These are phyloP conservation scores for Athalia rosae DNA, from an alignment of 2,888 invertebrate genomes.

Conservation along the genomic window DNA sequence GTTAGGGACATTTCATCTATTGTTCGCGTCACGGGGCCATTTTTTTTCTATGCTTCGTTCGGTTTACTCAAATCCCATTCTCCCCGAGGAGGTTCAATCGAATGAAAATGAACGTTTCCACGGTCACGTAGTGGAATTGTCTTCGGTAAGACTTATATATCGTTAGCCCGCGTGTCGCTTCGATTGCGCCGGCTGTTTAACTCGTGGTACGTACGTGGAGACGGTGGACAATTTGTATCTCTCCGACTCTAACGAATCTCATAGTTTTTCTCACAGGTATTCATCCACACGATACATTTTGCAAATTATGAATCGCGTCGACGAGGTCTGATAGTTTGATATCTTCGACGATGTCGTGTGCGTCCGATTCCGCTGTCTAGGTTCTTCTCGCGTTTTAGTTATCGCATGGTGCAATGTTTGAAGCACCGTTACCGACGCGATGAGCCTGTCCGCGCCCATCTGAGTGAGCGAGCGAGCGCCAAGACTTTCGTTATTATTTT, in stretches of 20 bases:
- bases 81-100: constrained; percentile 3
- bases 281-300: too few species aligned
- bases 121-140: constrained; percentile 31
- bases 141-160: constrained; percentile 9
- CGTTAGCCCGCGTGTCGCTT: constrained; percentile 22
- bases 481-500: constrained; percentile 31
- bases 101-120: constrained; percentile 38
- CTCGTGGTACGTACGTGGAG: neutral
- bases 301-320: too few species aligned
- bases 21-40: constrained; percentile 17
- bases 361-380: too few species aligned
- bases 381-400: constrained; percentile 46
- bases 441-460: constrained; percentile 43
- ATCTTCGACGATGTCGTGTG: too few species aligned
- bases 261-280: too few species aligned
- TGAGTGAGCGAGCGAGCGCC: too few species aligned
- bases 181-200: neutral
- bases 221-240: neutral
- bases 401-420: constrained; percentile 55
- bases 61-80: too few species aligned
- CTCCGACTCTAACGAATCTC: too few species aligned
- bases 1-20: neutral
- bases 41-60: neutral
- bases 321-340: too few species aligned
- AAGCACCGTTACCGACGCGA: constrained; percentile 57